A percentile compares a stretch with the other conserved stretches of the same genome.
phyloP scores from a whole-genome alignment of 1,140 invertebrate species.

The Listronotus oregonensis region DNA sequence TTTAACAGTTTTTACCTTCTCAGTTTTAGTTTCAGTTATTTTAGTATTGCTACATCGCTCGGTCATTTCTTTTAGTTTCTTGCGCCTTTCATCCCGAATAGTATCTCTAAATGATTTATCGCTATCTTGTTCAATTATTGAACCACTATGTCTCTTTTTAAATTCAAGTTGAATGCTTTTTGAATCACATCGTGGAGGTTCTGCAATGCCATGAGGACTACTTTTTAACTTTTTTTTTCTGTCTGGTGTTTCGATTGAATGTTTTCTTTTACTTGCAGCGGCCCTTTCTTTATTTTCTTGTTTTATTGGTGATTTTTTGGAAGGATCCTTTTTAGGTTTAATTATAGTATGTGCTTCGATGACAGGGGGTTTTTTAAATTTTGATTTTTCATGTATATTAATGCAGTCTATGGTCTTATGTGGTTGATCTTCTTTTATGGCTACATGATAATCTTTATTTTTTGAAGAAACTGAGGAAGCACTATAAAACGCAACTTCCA shows the following conservation, averaged over 20 bases:
- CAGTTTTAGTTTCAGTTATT: neutral
- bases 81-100: constrained; percentile 22
- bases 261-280: constrained; percentile 11
- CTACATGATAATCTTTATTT: too few species aligned
- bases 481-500: too few species aligned
- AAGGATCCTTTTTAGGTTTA: neutral
- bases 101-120: constrained; percentile 2
- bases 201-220: neutral
- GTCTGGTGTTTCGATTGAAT: constrained; percentile 4
- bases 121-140: neutral
- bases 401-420: too few species aligned
- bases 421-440: too few species aligned
- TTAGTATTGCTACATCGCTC: neutral
- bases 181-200: neutral
- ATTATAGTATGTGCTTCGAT: constrained; percentile 8
- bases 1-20: neutral
- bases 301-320: constrained; percentile 2
- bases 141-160: constrained; percentile 21
- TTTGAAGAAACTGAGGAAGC: too few species aligned
- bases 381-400: neutral
- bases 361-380: neutral
- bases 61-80: constrained; percentile 28
- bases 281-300: neutral
- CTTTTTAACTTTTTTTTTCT: constrained; percentile 8
- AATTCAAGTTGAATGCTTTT: constrained; percentile 18